phyloP scores from a whole-genome alignment of 2,888 invertebrate genomes.

The Hypolimnas misippus region DNA sequence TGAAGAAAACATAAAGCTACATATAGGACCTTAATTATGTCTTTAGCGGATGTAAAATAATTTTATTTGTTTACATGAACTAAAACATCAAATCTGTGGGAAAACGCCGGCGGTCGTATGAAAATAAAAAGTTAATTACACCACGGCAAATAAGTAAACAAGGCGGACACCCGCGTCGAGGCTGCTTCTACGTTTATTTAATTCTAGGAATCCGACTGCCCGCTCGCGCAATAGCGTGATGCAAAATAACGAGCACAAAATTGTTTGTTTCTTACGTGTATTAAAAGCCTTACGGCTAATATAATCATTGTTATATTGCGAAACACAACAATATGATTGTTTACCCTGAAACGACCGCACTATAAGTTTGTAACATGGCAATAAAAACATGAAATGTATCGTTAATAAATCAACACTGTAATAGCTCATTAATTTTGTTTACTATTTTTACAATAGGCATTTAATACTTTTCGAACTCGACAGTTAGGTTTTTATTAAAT shows the following conservation, averaged over 20 bases:
- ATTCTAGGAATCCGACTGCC: conserved; percentile 28
- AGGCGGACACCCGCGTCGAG: conserved; percentile 64
- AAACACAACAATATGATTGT: conserved; percentile 11
- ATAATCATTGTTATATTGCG: not conserved
- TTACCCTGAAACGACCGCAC: not conserved
- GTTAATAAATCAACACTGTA: too few relatives aligned
- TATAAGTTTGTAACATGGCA: not conserved
- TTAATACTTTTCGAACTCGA: too few relatives aligned
- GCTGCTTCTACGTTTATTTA: conserved; percentile 37
- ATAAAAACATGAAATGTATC: not conserved
- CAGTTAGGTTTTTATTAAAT: too few relatives aligned
- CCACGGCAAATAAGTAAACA: conserved; percentile 61
- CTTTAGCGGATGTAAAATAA: conserved; percentile 10
- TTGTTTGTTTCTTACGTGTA: conserved; percentile 9
- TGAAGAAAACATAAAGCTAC: too few relatives aligned
- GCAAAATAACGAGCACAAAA: conserved; percentile 16
- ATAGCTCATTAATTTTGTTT: too few relatives aligned
- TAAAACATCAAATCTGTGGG: conserved; percentile 39
- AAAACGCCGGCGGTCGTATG: conserved; percentile 38
- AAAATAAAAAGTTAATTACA: conserved; percentile 68
- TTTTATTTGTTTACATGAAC: conserved; percentile 33
- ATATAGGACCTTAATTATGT: not conserved
- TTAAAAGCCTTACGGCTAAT: conserved; percentile 1
- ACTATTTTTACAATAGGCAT: too few relatives aligned
- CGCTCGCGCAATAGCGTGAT: conserved; percentile 9